A percentile compares a stretch with the other conserved stretches of the same genome.
These are phyloP conservation scores for Micronycteris hirsuta DNA, from an alignment of 2,113 vertebrate species.

Conservation along the genomic window DNA sequence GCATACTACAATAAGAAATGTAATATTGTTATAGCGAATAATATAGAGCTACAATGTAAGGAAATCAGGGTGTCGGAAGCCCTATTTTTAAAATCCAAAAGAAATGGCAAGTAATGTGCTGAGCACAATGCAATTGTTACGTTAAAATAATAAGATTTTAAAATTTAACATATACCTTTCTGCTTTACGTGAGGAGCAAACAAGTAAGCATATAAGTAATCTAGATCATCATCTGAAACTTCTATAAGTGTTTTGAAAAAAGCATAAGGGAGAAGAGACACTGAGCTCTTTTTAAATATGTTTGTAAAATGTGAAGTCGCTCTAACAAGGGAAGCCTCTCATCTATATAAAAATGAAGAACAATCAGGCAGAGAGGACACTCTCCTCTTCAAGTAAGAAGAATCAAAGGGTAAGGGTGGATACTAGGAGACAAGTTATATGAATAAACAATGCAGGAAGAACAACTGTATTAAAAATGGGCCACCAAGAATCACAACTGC, in stretches of 20 bases:
- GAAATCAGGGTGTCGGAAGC: background rate
- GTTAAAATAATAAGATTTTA: background rate
- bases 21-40: background rate
- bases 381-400: background rate
- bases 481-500: background rate
- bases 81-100: background rate
- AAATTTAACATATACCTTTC: background rate
- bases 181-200: background rate
- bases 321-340: background rate
- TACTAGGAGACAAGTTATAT: background rate
- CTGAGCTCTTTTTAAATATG: background rate
- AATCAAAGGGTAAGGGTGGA: background rate
- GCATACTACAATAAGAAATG: background rate
- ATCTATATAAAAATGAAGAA: background rate
- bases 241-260: background rate
- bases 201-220: background rate
- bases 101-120: background rate
- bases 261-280: background rate
- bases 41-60: background rate
- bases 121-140: background rate
- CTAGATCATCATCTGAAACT: background rate
- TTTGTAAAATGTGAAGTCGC: background rate
- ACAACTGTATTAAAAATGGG: background rate
- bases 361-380: background rate
- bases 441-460: background rate